Conservation (phyloP, 2,797 vertebrate species). For the Okamejei kenojei region DNA sequence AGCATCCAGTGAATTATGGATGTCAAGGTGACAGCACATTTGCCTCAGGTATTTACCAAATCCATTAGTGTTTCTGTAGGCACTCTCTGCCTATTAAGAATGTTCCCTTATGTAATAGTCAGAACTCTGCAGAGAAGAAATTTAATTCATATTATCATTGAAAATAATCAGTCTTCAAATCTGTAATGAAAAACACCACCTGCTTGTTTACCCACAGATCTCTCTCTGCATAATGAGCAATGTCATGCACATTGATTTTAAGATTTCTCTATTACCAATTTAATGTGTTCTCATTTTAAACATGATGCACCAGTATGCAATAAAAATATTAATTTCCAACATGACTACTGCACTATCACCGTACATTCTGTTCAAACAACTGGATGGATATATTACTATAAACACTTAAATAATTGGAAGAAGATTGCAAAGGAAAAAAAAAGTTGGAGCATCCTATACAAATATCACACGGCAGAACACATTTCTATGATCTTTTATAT, state of each 20-base stretch:
- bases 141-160: conserved; percentile 58
- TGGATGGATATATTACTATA: conserved; percentile 29
- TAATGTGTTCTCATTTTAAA: conserved; percentile 39
- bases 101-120: conserved; percentile 49
- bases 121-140: conserved; percentile 50
- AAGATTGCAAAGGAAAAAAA: conserved; percentile 22
- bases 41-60: conserved; percentile 52
- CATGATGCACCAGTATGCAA: conserved; percentile 33
- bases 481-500: conserved; percentile 14
- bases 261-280: conserved; percentile 39
- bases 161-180: conserved; percentile 55
- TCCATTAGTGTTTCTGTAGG: conserved; percentile 48
- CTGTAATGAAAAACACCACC: conserved; percentile 57
- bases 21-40: conserved; percentile 39
- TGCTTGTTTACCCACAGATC: conserved; percentile 52
- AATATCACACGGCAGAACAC: background rate
- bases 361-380: conserved; percentile 34
- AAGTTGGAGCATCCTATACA: conserved; percentile 12
- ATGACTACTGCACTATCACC: conserved; percentile 33
- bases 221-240: conserved; percentile 53
- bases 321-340: conserved; percentile 39
- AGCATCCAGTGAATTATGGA: conserved; percentile 37
- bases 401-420: conserved; percentile 37
- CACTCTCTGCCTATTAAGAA: conserved; percentile 49
- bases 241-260: conserved; percentile 52